Evolutionary conservation across 1,140 invertebrate species (phyloP).

Genomic region (Hyles euphorbiae): DNA sequence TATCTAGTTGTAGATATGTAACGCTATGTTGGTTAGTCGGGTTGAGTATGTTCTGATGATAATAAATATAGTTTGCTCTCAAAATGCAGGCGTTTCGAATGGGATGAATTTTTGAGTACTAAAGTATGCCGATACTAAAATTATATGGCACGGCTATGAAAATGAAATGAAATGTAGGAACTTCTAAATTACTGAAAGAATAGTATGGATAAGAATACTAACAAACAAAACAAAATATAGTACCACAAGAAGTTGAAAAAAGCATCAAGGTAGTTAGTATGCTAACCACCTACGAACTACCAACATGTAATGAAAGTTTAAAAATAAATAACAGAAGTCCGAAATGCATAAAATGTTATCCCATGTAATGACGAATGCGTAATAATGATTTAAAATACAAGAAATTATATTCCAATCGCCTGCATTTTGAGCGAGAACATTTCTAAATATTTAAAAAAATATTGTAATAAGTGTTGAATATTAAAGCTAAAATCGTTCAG

Average conservation of each 20-base stretch:
- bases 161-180: too few relatives aligned
- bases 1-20: conserved; percentile 46
- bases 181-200: too few relatives aligned
- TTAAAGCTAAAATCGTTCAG: conserved; percentile 51
- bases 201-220: too few relatives aligned
- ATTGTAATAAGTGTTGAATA: conserved; percentile 64
- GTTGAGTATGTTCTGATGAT: conserved; percentile 48
- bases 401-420: neutral
- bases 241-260: too few relatives aligned
- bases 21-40: conserved; percentile 36
- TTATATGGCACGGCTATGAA: neutral
- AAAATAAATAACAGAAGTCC: too few relatives aligned
- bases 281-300: too few relatives aligned
- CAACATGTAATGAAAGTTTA: too few relatives aligned
- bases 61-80: conserved; percentile 30
- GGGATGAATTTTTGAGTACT: neutral
- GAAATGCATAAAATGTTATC: too few relatives aligned
- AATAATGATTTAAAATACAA: too few relatives aligned
- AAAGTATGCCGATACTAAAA: neutral
- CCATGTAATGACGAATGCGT: too few relatives aligned
- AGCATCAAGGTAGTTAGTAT: too few relatives aligned
- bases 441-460: conserved; percentile 30
- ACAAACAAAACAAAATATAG: too few relatives aligned
- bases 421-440: conserved; percentile 1
- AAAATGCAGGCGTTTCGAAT: neutral